Percentiles rank a stretch among this genome's conserved stretches.
Conservation (phyloP, 1,140 invertebrate species). For the Amphibalanus amphitrite region DNA sequence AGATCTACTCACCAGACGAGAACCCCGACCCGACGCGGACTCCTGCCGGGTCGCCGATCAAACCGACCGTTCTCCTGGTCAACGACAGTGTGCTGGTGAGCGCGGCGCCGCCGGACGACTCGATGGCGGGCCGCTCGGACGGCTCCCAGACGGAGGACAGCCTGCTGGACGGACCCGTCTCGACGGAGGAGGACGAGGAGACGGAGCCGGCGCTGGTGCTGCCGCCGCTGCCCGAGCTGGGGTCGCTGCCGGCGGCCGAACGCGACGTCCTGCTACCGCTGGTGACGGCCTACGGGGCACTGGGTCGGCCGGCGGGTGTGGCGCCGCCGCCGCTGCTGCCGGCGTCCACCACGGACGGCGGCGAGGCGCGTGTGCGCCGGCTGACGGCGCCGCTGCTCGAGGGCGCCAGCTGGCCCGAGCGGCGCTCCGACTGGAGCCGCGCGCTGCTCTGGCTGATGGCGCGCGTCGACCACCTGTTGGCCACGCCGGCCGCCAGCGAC, state of each 20-base stretch:
- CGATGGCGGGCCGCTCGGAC: neutral
- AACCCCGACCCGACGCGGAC: too few species aligned
- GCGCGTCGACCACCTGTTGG: constrained; percentile 5
- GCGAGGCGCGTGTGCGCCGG: neutral
- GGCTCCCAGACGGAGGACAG: neutral
- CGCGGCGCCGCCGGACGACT: neutral
- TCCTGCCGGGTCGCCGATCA: too few species aligned
- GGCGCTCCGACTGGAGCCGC: neutral
- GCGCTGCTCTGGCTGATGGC: constrained; percentile 5
- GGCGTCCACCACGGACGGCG: too few species aligned
- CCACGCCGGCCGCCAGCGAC: neutral
- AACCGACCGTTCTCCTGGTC: neutral
- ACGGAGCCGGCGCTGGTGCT: neutral
- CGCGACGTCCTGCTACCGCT: neutral
- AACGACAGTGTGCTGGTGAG: neutral
- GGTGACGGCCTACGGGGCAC: neutral
- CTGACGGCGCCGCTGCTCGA: neutral
- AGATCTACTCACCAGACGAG: too few species aligned
- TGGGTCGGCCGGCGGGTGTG: neutral
- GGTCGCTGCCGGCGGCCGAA: neutral
- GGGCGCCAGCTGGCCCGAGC: neutral
- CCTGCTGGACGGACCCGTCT: neutral
- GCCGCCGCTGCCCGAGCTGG: neutral
- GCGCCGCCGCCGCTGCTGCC: neutral
- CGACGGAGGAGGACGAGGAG: neutral